Percentiles rank a stretch among this genome's conserved stretches.
These are phyloP conservation scores for Otolemur garnettii DNA, from an alignment of 2,113 vertebrate species.

Conservation along the genomic window DNA sequence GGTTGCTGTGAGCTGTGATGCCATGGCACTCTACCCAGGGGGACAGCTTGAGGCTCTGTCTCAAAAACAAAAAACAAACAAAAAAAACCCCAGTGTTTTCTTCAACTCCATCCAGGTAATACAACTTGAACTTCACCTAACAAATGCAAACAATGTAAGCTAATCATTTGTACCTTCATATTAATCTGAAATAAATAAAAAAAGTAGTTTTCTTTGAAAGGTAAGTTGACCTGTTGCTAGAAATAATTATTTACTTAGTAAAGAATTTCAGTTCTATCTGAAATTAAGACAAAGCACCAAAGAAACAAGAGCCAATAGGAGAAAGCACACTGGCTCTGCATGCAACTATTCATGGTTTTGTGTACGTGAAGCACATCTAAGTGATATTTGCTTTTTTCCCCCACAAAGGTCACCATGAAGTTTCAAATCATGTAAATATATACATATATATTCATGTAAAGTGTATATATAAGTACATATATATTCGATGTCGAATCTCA, in stretches of 20 bases:
- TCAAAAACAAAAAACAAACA: too few relatives aligned
- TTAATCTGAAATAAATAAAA: too few relatives aligned
- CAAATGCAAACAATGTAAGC: too few relatives aligned
- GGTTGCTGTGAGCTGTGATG: too few relatives aligned
- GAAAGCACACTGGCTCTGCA: background rate
- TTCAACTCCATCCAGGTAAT: too few relatives aligned
- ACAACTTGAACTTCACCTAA: too few relatives aligned
- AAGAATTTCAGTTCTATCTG: background rate
- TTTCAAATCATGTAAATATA: background rate
- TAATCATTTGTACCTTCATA: too few relatives aligned
- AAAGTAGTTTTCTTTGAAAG: background rate
- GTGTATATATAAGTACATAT: background rate
- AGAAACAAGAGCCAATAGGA: background rate
- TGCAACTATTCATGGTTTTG: background rate
- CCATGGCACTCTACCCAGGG: too few relatives aligned
- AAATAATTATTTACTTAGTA: constrained; percentile 10
- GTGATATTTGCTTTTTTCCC: background rate
- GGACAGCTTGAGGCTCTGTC: too few relatives aligned
- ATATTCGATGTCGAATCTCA: background rate
- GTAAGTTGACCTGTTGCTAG: background rate
- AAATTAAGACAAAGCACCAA: background rate
- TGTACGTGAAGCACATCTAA: background rate
- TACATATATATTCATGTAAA: background rate
- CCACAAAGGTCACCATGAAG: background rate
- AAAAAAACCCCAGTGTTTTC: background rate